Evolutionary conservation across 2,113 vertebrate species (phyloP), one percentile per base, ranked within the genome.

Genomic region (Mesoclemmys tuberculata): DNA sequence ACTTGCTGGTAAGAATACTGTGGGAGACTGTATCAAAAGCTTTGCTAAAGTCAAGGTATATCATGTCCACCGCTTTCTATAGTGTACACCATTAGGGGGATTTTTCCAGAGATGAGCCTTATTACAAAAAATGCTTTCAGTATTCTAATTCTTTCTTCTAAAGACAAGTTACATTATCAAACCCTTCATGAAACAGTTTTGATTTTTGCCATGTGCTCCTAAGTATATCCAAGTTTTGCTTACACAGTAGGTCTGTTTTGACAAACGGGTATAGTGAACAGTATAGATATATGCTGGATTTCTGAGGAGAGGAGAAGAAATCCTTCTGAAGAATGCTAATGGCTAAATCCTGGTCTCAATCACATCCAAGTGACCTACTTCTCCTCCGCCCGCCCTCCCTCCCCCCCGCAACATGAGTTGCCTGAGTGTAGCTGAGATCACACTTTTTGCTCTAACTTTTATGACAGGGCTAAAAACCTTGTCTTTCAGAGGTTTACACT

Each of bases 291-390:
- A 14, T 24, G 10, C 22, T 5, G 24, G 44, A 7, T 49, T 80
- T 55, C 55, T 78, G 80, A 8, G 10, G 31, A 90, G 19, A 89
- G 29, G 38, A 10, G 8, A 2, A 5, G 2, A 38, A 38, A 64
- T 31, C 1, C 27, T 18, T 95, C 64, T 77, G 38, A 64, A 88
- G 79, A 64, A 21, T 82, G 18, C n/a, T 77, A 48, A 54, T 79
- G 75, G 38, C 27, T 80, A 84, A 90, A 80, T 54, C 24, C 7
- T 88, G 11, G 61, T 86, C 80, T 80, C 48, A 58, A 22, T 54
- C 48, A 2, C 74, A 41, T 35, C 19, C 19, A 1, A 0, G 0
- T 89, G n/a, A 16, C 41, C 89, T 0, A 44, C 31, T 87, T 90
- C 0, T 92, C 56, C 71, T 18, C 51, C 27, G 26, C 26, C 3